phyloP scores from a whole-genome alignment of 2,888 invertebrate genomes.

The Mimachlamys varia region DNA sequence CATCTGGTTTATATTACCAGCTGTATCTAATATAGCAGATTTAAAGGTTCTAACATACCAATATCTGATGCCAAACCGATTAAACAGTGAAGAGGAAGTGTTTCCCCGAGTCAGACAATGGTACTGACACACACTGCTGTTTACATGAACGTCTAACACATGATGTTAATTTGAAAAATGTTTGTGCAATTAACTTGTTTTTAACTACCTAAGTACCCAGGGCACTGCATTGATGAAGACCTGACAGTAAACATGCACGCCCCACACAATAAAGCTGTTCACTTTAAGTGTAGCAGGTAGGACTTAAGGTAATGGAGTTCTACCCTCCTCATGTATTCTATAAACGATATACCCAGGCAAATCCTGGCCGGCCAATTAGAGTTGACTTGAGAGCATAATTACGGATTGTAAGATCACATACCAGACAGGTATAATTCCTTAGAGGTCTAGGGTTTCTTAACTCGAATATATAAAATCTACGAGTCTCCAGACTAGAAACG shows the following conservation, averaged over 20 bases:
- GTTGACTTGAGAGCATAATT: not conserved
- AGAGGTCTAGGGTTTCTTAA: not conserved
- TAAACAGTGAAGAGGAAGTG: slow-evolving; percentile 4
- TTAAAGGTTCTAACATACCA: not conserved
- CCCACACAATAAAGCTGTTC: not conserved
- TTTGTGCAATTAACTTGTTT: not conserved
- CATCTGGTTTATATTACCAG: not conserved
- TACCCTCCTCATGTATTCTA: not conserved
- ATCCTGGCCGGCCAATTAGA: not conserved
- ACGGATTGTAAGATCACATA: not conserved
- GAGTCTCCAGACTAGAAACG: not conserved
- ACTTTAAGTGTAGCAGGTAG: not conserved
- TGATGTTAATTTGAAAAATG: not conserved
- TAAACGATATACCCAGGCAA: not conserved
- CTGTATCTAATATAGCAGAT: not conserved
- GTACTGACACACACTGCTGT: not conserved
- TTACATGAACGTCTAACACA: not conserved
- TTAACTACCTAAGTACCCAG: not conserved
- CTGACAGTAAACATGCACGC: not conserved
- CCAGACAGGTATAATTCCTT: not conserved
- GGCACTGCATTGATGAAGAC: not conserved
- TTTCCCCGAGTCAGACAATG: not conserved
- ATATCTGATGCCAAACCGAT: slow-evolving; percentile 7
- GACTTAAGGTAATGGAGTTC: not conserved
- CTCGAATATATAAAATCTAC: not conserved